These are phyloP conservation scores for Diorhabda elongata DNA, from an alignment of 1,140 invertebrate species.

Conservation along the genomic window DNA sequence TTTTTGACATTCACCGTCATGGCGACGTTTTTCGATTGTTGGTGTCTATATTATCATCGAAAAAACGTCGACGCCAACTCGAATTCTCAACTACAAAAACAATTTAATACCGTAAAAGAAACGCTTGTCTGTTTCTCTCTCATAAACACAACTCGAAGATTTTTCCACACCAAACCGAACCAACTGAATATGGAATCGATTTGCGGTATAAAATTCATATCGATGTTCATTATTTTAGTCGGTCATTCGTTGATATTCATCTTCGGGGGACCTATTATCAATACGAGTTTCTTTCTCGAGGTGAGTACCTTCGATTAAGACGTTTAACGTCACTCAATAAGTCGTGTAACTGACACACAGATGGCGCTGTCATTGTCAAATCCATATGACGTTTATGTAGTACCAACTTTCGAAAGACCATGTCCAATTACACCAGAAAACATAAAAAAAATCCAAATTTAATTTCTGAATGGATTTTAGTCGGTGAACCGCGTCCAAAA, in stretches of 20 bases:
- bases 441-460: too few relatives aligned
- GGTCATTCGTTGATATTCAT: constrained; percentile 62
- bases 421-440: too few relatives aligned
- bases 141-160: constrained; percentile 56
- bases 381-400: too few relatives aligned
- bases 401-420: too few relatives aligned
- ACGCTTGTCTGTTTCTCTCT: constrained; percentile 57
- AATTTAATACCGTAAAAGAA: constrained; percentile 38
- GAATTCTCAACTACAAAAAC: constrained; percentile 19
- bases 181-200: constrained; percentile 59
- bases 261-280: constrained; percentile 60
- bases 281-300: constrained; percentile 57
- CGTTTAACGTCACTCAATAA: too few relatives aligned
- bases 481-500: too few relatives aligned
- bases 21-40: constrained; percentile 33
- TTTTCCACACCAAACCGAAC: constrained; percentile 57
- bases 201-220: constrained; percentile 60
- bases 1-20: constrained; percentile 37
- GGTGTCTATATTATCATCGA: constrained; percentile 21
- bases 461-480: too few relatives aligned
- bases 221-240: constrained; percentile 61
- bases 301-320: neutral
- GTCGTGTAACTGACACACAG: too few relatives aligned
- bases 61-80: constrained; percentile 21
- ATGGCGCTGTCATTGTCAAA: too few relatives aligned